A percentile compares a stretch with the other conserved stretches of the same genome.
Conservation (phyloP, 2,113 vertebrate species). For the Leptosomus discolor region DNA sequence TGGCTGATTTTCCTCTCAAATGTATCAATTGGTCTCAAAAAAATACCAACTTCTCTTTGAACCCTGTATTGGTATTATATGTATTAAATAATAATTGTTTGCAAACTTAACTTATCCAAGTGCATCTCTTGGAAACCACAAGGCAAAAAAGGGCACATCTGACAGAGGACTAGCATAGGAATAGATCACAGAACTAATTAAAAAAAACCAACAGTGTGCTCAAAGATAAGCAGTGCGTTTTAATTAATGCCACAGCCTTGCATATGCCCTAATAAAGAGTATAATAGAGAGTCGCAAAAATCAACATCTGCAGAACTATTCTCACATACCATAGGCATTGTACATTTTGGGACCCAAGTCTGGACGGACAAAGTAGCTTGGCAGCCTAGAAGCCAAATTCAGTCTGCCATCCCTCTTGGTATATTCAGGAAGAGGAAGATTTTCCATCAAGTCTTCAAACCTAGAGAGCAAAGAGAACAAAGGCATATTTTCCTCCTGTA, state of each 20-base stretch:
- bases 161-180: background rate
- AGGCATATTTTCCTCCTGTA: background rate
- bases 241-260: background rate
- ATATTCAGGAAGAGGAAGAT: constrained; percentile 96
- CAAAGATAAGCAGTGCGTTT: background rate
- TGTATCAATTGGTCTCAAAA: background rate
- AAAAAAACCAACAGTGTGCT: background rate
- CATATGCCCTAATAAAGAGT: background rate
- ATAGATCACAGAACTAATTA: background rate
- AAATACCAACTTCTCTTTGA: background rate
- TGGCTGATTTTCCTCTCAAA: background rate
- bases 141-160: background rate
- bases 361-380: constrained; percentile 97
- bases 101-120: background rate
- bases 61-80: background rate
- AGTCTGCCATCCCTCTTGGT: constrained; percentile 96
- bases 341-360: constrained; percentile 99
- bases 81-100: background rate
- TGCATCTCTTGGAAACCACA: background rate
- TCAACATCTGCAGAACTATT: background rate
- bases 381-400: constrained; percentile 93
- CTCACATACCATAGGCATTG: constrained; percentile 92
- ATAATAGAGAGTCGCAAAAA: background rate
- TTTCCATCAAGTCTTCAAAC: constrained; percentile 97
- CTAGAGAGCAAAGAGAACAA: constrained; percentile 66